These are phyloP conservation scores for Crocallis elinguaria DNA, from an alignment of 2,888 invertebrate species.

Conservation along the genomic window DNA sequence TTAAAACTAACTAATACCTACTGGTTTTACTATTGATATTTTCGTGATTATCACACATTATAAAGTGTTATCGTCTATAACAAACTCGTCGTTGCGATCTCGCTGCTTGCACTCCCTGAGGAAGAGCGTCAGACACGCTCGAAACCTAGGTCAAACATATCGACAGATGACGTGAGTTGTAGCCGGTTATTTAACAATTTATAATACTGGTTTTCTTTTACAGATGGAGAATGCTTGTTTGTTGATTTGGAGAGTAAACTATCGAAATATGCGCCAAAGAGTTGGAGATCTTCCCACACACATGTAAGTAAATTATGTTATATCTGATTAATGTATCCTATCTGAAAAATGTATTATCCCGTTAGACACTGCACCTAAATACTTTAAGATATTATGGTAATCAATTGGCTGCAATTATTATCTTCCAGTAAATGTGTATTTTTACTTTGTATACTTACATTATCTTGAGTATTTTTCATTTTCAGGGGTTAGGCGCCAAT, in stretches of 20 bases:
- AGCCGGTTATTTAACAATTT: too few species aligned
- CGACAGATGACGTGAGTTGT: too few species aligned
- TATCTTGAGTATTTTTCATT: too few species aligned
- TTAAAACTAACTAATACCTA: too few species aligned
- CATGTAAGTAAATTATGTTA: constrained; percentile 87
- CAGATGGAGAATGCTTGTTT: constrained; percentile 98
- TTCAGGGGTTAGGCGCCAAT: constrained; percentile 94
- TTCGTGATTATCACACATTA: too few species aligned
- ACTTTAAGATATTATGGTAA: neutral
- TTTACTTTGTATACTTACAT: neutral
- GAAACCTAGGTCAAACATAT: too few species aligned
- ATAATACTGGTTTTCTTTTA: constrained; percentile 64
- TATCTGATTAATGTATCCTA: neutral
- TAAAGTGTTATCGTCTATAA: too few species aligned
- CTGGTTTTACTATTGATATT: too few species aligned
- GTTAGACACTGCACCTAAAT: neutral
- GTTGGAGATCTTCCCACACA: constrained; percentile 97
- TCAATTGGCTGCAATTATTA: neutral
- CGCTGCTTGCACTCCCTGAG: too few species aligned
- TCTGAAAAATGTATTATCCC: neutral
- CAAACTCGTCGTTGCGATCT: neutral
- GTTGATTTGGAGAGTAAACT: constrained; percentile 97
- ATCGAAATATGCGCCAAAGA: constrained; percentile 98
- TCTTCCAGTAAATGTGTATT: neutral
- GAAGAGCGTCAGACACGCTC: too few species aligned